Base-by-base conservation (phyloP, 1,140 invertebrate genomes). In the Melitaea cinxia region DNA sequence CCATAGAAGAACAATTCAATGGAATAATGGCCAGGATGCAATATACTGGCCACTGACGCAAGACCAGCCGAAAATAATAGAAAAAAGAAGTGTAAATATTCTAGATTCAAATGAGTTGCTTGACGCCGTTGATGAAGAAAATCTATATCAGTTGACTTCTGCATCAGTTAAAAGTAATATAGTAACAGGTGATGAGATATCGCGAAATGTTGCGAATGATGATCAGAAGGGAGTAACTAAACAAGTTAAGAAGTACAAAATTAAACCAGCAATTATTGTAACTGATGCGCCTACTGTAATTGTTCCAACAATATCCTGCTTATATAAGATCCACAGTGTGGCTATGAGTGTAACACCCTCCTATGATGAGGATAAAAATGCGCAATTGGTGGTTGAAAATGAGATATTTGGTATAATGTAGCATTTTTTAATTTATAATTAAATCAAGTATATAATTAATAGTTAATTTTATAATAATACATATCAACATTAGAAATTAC, bases 1-100 rank as follows among this genome's bases (percentile, higher is more conserved):
- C 49, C 88, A 90, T 24, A 87, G 86, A 65, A 76, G 88, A 61
- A 86, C 83, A 39, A 90, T 80, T 14, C 83, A 85, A 49, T 83
- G 81, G 83, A 87, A 86, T 39, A 82, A 77, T 33, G 37, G 72
- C n/a, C 73, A 80, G 24, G 81, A 85, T 50, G 28, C 65, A 17
- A 47, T 19, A 3, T 73, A 86, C 54, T 88, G 85, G 88, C 77
- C 78, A 53, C 23, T 72, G 1, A 74, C 72, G 53, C 77, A 85
- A 58, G 80, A 87, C 26, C 77, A 80, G 6, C 74, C 74, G 26
- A 85, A 74, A 52, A 57, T 72, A 33, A 75, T 82, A 21, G 73
- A 65, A 1, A 88, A 88, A 72, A 77, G 81, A 57, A 82, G 76
- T 73, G 69, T 84, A 7, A 67, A 70, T 53, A 47, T 69, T 59